Evolutionary conservation across 2,888 invertebrate genomes (phyloP), one percentile per base, ranked within the genome.

Genomic region (Meiosimyza decipiens): DNA sequence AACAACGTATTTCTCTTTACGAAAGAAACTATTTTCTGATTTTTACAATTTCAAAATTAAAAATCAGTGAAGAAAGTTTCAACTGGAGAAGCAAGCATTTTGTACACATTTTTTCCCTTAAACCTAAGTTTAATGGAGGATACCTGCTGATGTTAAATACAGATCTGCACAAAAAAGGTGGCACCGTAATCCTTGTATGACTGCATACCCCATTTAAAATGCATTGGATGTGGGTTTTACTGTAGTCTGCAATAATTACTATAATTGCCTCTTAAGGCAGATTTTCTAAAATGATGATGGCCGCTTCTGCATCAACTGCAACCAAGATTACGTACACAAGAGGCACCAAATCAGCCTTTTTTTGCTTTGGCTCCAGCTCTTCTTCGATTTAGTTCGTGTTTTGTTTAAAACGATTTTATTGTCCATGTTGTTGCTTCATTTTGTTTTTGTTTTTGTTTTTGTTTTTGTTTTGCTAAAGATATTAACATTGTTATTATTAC

Each of bases 191-290:
- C 40, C 40, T 7, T 9, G 40, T 40, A 40, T 9, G 40, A 7
- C 40, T 40, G 6, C 9, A 1, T 40, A 40, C 40, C 9, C 40
- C 40, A 40, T 40, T 40, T 40, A 9, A 6, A 7, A 3, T 40
- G 3, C 40, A 1, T 40, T 40, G 40, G 72, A 18, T 59, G 51
- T 15, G 16, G 57, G 62, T 67, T 66, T 63, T 57, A 55, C 64
- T 71, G 33, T 51, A 71, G 49, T 63, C 72, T 73, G 70, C 84
- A 81, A 84, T 85, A 84, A 84, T 84, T 84, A 85, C 84, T 85
- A 82, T 84, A 85, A 84, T 84, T 84, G 85, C 85, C 84, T 85
- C 4, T 80, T 77, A 80, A 84, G 84, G 85, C 84, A 84, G 85
- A 84, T 84, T 85, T 84, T 83, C 83, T 83, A 83, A 85, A 84